Percentiles rank a stretch among this genome's conserved stretches.
These are phyloP conservation scores for Glossophaga mutica DNA, from an alignment of 2,797 vertebrate species.

Conservation along the genomic window DNA sequence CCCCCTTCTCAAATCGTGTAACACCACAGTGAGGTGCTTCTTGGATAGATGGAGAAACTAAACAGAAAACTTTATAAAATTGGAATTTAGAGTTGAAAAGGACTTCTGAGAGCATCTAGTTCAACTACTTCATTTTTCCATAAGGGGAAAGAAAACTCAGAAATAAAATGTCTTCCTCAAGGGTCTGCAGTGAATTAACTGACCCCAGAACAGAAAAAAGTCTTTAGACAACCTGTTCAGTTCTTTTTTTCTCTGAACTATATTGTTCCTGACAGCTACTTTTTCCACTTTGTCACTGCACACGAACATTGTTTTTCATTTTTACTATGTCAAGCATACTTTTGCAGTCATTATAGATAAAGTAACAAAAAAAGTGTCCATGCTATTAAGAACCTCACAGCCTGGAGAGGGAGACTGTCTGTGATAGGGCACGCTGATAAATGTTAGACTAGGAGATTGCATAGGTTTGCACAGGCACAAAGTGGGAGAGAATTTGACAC, in stretches of 20 bases:
- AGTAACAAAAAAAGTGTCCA: neutral
- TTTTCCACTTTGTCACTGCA: neutral
- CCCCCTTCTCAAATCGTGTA: neutral
- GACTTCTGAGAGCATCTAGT: neutral
- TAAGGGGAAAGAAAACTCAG: neutral
- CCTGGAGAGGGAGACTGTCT: neutral
- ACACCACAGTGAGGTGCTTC: neutral
- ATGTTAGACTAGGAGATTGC: neutral
- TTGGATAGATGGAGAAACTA: neutral
- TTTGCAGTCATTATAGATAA: neutral
- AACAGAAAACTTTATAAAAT: neutral
- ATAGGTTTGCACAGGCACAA: neutral
- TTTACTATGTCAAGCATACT: neutral
- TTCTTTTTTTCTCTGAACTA: neutral
- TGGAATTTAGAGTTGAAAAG: neutral
- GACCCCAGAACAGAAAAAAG: neutral
- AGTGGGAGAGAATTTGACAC: neutral
- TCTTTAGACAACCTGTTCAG: neutral
- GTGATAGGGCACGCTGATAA: neutral
- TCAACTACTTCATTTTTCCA: neutral
- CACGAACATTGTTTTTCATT: neutral
- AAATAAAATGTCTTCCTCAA: neutral
- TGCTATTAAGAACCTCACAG: neutral
- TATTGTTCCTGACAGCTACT: neutral
- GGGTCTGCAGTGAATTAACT: neutral